Base-by-base conservation (phyloP, 2,888 invertebrate species). In the Drosophila limbata region DNA sequence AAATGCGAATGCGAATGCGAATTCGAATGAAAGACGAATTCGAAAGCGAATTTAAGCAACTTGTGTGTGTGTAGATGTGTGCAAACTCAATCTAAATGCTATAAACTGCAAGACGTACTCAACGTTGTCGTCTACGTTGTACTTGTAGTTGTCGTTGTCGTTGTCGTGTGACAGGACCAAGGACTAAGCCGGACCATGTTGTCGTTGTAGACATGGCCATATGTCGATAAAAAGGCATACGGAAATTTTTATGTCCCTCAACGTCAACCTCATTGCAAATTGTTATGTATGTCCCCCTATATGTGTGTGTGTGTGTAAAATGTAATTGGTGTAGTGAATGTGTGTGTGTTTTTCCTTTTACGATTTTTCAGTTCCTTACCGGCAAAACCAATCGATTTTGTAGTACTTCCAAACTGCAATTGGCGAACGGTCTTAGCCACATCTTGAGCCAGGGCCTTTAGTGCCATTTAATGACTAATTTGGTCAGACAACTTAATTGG, bases 181-280 rank as follows among this genome's bases (percentile, higher is more conserved):
- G 71, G 68, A 69, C 71, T 57, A 45, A 42, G 37, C 74, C 59
- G 79, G 71, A 70, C 65, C 65, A 67, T 55, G 71, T 57, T 59
- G 48, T 48, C 17, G 37, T 40, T 78, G 47, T 40, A 75, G 51
- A 70, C 77, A 64, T 55, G 63, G 69, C 64, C 68, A 67, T 60
- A 81, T 75, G 87, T 84, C 85, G 85, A 84, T 86, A 83, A 65
- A 73, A 80, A 67, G 76, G 70, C 76, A 76, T 78, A 89, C 80
- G 83, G 86, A 84, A 88, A 84, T 90, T 89, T 89, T 77, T 83
- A 90, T 84, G 90, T 90, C 82, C 88, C 80, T 84, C 81, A 85
- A 78, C 88, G 77, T 79, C 82, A 81, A 81, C 81, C 84, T 77
- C 72, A 87, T 87, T 87, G 84, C 79, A 88, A 81, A 74, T 77